Percentiles rank a stretch among this genome's conserved stretches.
Evolutionary conservation across 2,797 vertebrate species (phyloP).

Genomic region (Lepilemur septentrionalis): DNA sequence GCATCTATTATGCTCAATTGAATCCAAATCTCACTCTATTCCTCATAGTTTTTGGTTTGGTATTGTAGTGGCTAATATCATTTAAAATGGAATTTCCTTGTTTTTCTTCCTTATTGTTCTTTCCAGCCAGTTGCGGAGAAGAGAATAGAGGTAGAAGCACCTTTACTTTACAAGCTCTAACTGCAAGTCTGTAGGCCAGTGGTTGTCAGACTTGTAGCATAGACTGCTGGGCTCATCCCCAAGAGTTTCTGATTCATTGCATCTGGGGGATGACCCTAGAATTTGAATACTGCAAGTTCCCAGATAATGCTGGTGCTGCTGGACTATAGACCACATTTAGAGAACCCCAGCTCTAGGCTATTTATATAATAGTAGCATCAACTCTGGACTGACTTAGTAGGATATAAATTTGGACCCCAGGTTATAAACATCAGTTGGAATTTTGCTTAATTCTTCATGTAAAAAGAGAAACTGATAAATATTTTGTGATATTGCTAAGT

Average conservation of each 20-base stretch:
- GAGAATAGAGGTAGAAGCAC: not conserved
- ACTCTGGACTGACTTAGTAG: not conserved
- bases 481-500: conserved; percentile 31
- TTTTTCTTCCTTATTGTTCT: conserved; percentile 12
- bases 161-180: not conserved
- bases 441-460: not conserved
- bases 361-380: not conserved
- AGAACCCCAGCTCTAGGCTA: not conserved
- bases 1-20: conserved; percentile 52
- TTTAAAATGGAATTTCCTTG: conserved; percentile 50
- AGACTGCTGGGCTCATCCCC: not conserved
- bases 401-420: not conserved
- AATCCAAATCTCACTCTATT: conserved; percentile 61
- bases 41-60: not conserved
- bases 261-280: not conserved
- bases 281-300: not conserved
- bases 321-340: not conserved
- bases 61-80: conserved; percentile 12
- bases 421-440: conserved; percentile 27
- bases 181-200: not conserved
- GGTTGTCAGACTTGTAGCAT: not conserved
- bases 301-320: not conserved
- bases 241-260: not conserved
- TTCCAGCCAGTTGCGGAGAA: conserved; percentile 7
- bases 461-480: not conserved